Evolutionary conservation across 30 jellyfish, hydroid and myxozoan genomes (phyloP), one percentile per base, ranked within the genome.

Genomic region (Haliclystus octoradiatus): DNA sequence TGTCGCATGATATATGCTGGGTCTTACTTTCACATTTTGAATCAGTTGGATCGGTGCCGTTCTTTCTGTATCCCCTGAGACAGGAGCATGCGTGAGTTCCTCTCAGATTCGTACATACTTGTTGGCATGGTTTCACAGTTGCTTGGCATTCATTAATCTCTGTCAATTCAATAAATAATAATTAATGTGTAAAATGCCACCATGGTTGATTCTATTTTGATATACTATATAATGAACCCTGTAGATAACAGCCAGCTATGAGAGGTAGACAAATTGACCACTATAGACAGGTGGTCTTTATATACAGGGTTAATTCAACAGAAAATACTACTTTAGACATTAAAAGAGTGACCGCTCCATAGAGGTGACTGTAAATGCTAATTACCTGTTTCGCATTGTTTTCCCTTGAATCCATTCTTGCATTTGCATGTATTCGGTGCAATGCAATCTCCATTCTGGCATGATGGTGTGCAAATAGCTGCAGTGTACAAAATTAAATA

Each of bases 381-480:
- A 9, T 51, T 33, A 86, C 96, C 96, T 24, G 23, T 63, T 49
- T 75, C 82, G 51, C 96, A 86, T 26, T 60, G 34, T 31, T 57
- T 72, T 35, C 96, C 96, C 30, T 72, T 2, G 57, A 86, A 86
- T 15, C 96, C 96, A 26, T 87, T 72, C 62, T 69, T 78, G 74
- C 96, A 86, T 61, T 63, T 50, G 81, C 96, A 86, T 4, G 1
- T 34, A 57, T 79, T 79, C n/a, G 94, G 96, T 1, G 85, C 65
- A 33, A 63, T 52, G 71, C 96, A 86, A 57, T 67, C 62, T 13
- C 96, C 96, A 68, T 86, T 74, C 46, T 50, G 74, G 68, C 96
- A 86, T 1, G 92, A 40, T 29, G 96, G 96, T 2, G 66, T 47
- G 69, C 96, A 85, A 2, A 85, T 79, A 1, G 96, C 96, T 85